Evolutionary conservation across 64 coral and sea anemone species (phyloP).

Genomic region (Pachyseris speciosa): DNA sequence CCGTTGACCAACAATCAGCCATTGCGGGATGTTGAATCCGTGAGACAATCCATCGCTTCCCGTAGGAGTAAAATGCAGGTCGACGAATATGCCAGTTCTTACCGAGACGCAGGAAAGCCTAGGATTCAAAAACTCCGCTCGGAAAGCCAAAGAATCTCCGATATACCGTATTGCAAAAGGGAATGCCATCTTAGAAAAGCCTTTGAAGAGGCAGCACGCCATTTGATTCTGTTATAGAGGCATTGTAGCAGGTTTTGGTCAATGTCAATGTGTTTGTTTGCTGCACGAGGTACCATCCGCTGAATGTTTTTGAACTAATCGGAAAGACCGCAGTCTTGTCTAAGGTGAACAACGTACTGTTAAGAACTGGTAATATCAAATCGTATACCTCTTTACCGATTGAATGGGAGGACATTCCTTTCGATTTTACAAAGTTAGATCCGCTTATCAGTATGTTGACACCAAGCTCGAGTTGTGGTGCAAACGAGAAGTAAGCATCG

Average conservation of each 20-base stretch:
- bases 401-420: neutral
- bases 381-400: neutral
- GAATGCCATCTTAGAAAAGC: neutral
- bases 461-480: conserved; percentile 15
- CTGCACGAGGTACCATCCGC: neutral
- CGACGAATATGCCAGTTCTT: neutral
- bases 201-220: neutral
- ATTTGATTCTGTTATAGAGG: neutral
- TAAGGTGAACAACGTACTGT: conserved; percentile 21
- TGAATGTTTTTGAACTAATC: conserved; percentile 2
- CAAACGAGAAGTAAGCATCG: conserved; percentile 26
- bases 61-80: neutral
- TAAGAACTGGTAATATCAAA: neutral
- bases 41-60: neutral
- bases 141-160: conserved; percentile 23
- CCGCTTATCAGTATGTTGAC: neutral
- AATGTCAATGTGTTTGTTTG: neutral
- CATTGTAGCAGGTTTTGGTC: neutral
- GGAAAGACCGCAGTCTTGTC: neutral
- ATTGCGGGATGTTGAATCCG: neutral
- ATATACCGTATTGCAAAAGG: conserved; percentile 15
- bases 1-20: neutral
- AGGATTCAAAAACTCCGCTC: neutral
- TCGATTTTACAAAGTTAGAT: neutral
- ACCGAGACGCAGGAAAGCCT: neutral